phyloP scores from a whole-genome alignment of 2,888 invertebrate genomes.

The Eucriotettix oculatus region DNA sequence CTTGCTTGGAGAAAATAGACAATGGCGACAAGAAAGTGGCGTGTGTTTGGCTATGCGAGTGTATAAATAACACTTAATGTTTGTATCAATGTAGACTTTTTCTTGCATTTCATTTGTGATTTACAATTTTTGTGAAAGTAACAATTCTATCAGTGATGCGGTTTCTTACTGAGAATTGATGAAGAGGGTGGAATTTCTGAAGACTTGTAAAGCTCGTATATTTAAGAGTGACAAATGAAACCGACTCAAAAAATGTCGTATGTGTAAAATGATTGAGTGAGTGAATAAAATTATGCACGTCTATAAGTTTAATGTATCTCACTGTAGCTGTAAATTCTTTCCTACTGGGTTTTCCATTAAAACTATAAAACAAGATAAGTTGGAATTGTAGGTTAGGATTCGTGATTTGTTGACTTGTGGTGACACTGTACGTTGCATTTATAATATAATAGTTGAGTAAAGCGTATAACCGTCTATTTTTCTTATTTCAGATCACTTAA shows the following conservation, averaged over 20 bases:
- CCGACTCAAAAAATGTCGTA: conserved; percentile 1
- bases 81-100: neutral
- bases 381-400: conserved; percentile 7
- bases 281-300: neutral
- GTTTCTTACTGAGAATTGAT: neutral
- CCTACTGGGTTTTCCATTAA: too few species aligned
- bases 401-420: neutral
- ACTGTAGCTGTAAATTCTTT: too few species aligned
- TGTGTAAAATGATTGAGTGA: conserved; percentile 6
- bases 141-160: neutral
- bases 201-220: neutral
- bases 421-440: neutral
- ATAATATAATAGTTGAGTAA: neutral
- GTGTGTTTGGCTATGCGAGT: conserved; percentile 15
- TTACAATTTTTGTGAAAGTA: neutral
- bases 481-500: too few species aligned
- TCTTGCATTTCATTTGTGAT: neutral
- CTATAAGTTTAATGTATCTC: too few species aligned
- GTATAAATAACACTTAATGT: conserved; percentile 5
- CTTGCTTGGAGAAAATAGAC: conserved; percentile 9
- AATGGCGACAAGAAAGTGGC: conserved; percentile 16
- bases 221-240: conserved; percentile 10
- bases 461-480: too few species aligned
- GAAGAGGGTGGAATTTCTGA: neutral
- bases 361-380: neutral